Evolutionary conservation across 1,140 invertebrate species (phyloP).

Genomic region (Bicyclus anynana): DNA sequence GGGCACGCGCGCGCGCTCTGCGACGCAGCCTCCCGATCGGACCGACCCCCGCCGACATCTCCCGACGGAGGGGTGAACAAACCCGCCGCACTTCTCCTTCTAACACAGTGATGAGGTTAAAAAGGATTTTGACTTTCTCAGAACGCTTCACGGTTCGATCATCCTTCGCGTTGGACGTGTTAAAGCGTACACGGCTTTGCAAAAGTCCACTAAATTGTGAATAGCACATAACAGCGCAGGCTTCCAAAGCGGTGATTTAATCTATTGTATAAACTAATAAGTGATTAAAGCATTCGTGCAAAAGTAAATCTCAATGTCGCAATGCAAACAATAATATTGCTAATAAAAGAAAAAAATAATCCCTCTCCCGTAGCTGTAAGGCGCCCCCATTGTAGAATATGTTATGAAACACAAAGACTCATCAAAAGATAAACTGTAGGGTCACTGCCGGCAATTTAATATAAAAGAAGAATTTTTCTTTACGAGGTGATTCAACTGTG

Average conservation of each 20-base stretch:
- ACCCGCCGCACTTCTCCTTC: conserved; percentile 69
- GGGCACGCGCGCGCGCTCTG: conserved; percentile 71
- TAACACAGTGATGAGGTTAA: conserved; percentile 70
- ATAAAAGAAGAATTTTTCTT: conserved; percentile 19
- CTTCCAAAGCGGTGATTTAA: too few relatives aligned
- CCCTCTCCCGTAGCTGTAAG: not conserved
- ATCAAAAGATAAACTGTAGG: conserved; percentile 15
- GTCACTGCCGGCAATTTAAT: conserved; percentile 19
- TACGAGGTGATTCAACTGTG: conserved; percentile 20
- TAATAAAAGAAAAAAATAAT: not conserved
- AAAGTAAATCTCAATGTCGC: not conserved
- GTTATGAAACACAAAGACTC: conserved; percentile 19
- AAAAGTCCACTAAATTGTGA: not conserved
- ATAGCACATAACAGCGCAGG: not conserved
- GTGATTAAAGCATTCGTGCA: not conserved
- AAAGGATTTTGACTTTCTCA: conserved; percentile 72
- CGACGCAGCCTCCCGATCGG: conserved; percentile 61
- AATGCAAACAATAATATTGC: not conserved
- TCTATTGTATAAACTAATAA: too few relatives aligned
- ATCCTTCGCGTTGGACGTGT: conserved; percentile 16
- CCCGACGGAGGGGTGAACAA: conserved; percentile 68
- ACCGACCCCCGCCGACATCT: conserved; percentile 50
- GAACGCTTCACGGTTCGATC: conserved; percentile 65
- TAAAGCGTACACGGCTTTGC: not conserved
- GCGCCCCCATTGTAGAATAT: not conserved